A percentile compares a stretch with the other conserved stretches of the same genome.
phyloP scores from a whole-genome alignment of 1,140 invertebrate species.

The Drosophila pallidifrons region DNA sequence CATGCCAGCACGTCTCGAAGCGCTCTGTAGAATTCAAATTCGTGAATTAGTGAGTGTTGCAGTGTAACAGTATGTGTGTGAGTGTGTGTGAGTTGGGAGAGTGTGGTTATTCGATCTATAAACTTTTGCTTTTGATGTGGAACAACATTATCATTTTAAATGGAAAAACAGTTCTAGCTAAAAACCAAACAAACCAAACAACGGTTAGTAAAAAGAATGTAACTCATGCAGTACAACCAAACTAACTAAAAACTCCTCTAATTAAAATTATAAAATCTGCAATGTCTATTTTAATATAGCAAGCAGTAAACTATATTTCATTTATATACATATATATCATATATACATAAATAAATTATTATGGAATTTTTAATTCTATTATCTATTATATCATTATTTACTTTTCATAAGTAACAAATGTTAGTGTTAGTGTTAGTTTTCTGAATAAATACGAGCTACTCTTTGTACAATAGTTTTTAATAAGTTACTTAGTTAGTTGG shows the following conservation, averaged over 20 bases:
- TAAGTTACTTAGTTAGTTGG: slow-evolving; percentile 27
- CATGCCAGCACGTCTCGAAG: slow-evolving; percentile 90
- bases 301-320: no score
- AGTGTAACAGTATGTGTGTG: not conserved
- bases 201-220: not conserved
- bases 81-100: not conserved
- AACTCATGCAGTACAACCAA: slow-evolving; percentile 17
- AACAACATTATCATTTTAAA: slow-evolving; percentile 64
- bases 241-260: not conserved
- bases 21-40: slow-evolving; percentile 57
- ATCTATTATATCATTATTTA: no score
- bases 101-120: not conserved
- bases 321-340: no score
- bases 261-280: not conserved
- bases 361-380: no score
- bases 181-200: slow-evolving; percentile 39
- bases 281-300: no score
- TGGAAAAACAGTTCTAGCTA: not conserved
- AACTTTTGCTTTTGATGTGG: slow-evolving; percentile 67
- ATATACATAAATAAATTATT: no score
- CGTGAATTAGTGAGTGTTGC: slow-evolving; percentile 5
- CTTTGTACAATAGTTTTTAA: not conserved
- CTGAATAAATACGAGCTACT: not conserved
- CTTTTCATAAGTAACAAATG: not conserved
- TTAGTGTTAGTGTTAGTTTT: slow-evolving; percentile 7